Conservation (phyloP, 2,113 vertebrate genomes). For the Ciconia maguari region DNA sequence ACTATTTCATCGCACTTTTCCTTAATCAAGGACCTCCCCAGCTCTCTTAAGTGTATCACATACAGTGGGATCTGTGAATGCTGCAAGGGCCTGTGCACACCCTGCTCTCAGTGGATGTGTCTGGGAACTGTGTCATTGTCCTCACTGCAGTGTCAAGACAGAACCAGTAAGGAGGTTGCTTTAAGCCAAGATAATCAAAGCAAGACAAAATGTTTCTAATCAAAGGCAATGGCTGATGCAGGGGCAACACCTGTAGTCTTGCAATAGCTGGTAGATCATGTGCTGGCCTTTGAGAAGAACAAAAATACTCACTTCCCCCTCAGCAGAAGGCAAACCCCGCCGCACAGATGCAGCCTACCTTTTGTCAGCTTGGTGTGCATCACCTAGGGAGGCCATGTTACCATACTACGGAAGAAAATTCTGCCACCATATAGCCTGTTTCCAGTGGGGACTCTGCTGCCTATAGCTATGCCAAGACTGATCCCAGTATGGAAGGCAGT, state of each 20-base stretch:
- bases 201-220: neutral
- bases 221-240: neutral
- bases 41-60: neutral
- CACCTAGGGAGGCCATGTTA: neutral
- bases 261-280: neutral
- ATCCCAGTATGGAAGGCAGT: neutral
- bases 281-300: neutral
- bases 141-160: neutral
- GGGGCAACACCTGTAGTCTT: neutral
- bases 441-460: neutral
- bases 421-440: neutral
- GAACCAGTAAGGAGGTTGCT: neutral
- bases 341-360: neutral
- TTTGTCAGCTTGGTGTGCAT: neutral
- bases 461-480: neutral
- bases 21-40: neutral
- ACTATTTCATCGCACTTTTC: neutral
- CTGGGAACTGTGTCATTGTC: neutral
- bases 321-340: neutral
- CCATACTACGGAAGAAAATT: neutral
- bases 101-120: neutral
- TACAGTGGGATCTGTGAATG: neutral
- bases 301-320: neutral
- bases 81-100: neutral
- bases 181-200: neutral